phyloP scores from a whole-genome alignment of 2,113 vertebrate genomes.

The Aspiorhynchus laticeps region DNA sequence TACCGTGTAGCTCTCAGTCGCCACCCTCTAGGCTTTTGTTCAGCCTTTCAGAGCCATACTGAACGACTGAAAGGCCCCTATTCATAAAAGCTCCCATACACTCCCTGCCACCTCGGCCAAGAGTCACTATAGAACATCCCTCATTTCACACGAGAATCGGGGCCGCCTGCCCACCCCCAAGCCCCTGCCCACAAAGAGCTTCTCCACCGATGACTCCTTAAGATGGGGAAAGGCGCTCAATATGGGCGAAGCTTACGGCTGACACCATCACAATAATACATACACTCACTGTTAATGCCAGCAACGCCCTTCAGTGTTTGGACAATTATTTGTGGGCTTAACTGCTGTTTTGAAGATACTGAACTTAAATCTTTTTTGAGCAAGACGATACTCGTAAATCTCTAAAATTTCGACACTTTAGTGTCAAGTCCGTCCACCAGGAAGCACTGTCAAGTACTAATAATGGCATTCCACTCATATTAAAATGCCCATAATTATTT shows the following conservation, averaged over 20 bases:
- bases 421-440: neutral
- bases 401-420: neutral
- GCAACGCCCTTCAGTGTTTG: conserved; percentile 3
- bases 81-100: conserved; percentile 51
- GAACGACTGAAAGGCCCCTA: conserved; percentile 36
- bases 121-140: conserved; percentile 53
- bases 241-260: neutral
- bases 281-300: conserved; percentile 10
- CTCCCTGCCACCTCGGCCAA: conserved; percentile 52
- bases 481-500: neutral
- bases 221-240: conserved; percentile 14
- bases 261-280: neutral
- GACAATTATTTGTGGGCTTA: conserved; percentile 1
- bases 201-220: conserved; percentile 19
- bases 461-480: neutral
- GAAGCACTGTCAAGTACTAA: neutral
- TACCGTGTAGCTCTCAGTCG: conserved; percentile 33
- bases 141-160: conserved; percentile 52
- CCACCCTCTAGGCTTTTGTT: conserved; percentile 51
- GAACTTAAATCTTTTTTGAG: neutral
- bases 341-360: neutral
- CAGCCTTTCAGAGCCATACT: conserved; percentile 43
- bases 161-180: conserved; percentile 32
- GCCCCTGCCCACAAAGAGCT: conserved; percentile 37
- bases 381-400: neutral